A percentile compares a stretch with the other conserved stretches of the same genome.
These are phyloP conservation scores for Ciconia stormi DNA, from an alignment of 2,113 vertebrate species.

Conservation along the genomic window DNA sequence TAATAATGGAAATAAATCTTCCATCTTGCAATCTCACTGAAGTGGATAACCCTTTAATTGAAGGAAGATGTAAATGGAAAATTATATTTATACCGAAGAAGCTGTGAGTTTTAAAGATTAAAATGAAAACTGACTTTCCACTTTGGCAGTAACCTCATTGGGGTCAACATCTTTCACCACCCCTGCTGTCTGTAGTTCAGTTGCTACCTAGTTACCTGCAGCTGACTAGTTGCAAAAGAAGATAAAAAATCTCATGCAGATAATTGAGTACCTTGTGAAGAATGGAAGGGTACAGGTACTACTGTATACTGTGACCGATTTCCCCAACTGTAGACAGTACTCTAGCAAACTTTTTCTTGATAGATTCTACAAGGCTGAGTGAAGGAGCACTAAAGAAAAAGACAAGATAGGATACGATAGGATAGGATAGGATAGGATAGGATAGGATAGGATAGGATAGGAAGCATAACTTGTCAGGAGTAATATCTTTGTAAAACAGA, in stretches of 20 bases:
- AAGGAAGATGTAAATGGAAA: not conserved
- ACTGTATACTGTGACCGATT: not conserved
- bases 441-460: too few species aligned
- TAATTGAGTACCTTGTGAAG: not conserved
- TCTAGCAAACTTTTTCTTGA: not conserved
- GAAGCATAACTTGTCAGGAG: not conserved
- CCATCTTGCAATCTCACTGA: not conserved
- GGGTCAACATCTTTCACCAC: not conserved
- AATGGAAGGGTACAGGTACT: not conserved
- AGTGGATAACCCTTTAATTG: not conserved
- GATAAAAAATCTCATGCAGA: not conserved
- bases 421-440: too few species aligned
- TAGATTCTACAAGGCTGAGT: not conserved
- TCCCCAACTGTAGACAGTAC: accelerated
- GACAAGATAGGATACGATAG: too few species aligned
- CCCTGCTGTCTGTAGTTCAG: not conserved
- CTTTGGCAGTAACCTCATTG: not conserved
- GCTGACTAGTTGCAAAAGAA: not conserved
- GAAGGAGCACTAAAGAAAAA: not conserved
- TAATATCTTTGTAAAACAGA: not conserved
- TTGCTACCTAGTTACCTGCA: not conserved
- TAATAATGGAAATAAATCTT: not conserved
- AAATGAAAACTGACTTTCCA: not conserved
- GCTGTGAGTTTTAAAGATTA: not conserved
- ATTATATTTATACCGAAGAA: not conserved